Conservation (phyloP, 2,113 vertebrate species). For the Zootoca vivipara region DNA sequence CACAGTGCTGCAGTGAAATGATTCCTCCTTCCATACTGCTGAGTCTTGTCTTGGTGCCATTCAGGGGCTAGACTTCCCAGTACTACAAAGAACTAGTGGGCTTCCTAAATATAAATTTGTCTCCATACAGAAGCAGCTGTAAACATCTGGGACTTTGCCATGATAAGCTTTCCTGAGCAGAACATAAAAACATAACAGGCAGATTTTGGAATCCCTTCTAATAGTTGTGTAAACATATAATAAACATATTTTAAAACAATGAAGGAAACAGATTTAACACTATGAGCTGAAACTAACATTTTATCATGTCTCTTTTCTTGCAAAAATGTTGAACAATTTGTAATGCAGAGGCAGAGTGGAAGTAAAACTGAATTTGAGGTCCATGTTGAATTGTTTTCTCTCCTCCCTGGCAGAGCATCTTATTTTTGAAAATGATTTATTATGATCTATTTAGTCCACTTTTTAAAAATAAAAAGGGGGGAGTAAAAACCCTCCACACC, state of each 20-base stretch:
- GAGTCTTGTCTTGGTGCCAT: background rate
- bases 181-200: background rate
- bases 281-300: conserved; percentile 34
- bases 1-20: background rate
- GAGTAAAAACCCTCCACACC: background rate
- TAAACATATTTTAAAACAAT: background rate
- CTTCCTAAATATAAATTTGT: background rate
- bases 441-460: conserved; percentile 25
- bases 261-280: background rate
- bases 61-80: background rate
- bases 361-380: conserved; percentile 28
- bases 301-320: conserved; percentile 8
- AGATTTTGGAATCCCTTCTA: background rate
- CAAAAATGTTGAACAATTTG: conserved; percentile 41
- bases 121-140: background rate
- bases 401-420: conserved; percentile 22
- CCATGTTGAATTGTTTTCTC: conserved; percentile 34
- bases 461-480: conserved; percentile 2
- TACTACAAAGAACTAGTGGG: background rate
- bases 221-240: background rate
- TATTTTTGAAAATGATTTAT: conserved; percentile 53
- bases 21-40: background rate
- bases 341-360: conserved; percentile 3
- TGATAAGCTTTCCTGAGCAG: rapidly evolving
- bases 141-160: background rate